Conservation (phyloP, 1,140 invertebrate species). For the Protaetia brevitarsis region DNA sequence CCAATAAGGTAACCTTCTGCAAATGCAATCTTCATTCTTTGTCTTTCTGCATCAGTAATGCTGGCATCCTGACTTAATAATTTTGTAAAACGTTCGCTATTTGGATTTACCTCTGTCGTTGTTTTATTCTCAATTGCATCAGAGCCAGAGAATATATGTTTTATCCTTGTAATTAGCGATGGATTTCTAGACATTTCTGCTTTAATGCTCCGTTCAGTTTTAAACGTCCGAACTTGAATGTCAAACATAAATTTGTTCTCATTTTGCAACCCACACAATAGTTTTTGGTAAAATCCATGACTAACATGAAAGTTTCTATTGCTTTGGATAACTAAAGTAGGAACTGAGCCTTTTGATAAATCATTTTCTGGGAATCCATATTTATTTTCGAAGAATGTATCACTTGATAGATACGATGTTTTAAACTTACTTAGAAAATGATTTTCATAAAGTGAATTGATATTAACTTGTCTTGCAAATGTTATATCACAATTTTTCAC, state of each 20-base stretch:
- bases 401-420: constrained; percentile 42
- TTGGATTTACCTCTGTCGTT: constrained; percentile 28
- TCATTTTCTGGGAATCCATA: constrained; percentile 41
- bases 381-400: constrained; percentile 48
- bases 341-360: constrained; percentile 33
- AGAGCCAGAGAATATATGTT: constrained; percentile 50
- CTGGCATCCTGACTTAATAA: constrained; percentile 43
- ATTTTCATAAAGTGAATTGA: constrained; percentile 35
- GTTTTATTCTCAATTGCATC: constrained; percentile 32
- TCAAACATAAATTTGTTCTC: constrained; percentile 50
- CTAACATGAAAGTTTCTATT: constrained; percentile 33
- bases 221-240: constrained; percentile 65
- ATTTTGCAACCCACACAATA: constrained; percentile 34
- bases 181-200: constrained; percentile 69
- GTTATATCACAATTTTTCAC: constrained; percentile 43
- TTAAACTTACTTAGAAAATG: constrained; percentile 43
- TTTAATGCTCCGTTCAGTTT: constrained; percentile 68
- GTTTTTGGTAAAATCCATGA: constrained; percentile 38
- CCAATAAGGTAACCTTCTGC: constrained; percentile 85
- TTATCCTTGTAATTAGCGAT: constrained; percentile 57
- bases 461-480: constrained; percentile 42
- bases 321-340: constrained; percentile 39
- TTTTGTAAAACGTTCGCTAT: constrained; percentile 44
- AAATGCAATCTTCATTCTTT: constrained; percentile 81
- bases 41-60: constrained; percentile 56